Conservation (phyloP, 1,140 invertebrate genomes). For the Cyphomyrmex costatus region DNA sequence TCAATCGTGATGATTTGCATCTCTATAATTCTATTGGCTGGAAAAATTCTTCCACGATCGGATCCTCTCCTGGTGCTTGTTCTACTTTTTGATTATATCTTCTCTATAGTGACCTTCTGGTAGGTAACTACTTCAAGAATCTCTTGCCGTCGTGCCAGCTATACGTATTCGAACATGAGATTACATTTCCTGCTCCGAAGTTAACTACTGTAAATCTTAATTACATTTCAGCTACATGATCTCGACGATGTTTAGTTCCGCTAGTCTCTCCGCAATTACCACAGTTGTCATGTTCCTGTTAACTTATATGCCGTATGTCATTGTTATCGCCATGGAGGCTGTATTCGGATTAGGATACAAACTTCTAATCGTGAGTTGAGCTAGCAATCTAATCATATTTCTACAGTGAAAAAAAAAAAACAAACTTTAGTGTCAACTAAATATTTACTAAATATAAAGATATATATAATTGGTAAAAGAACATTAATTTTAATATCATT, state of each 20-base stretch:
- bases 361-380: slow-evolving; percentile 87
- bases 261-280: slow-evolving; percentile 89
- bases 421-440: too few species aligned
- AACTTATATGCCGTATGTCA: slow-evolving; percentile 89
- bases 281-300: slow-evolving; percentile 89
- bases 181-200: neutral
- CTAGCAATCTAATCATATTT: neutral
- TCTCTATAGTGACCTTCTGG: slow-evolving; percentile 89
- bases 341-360: slow-evolving; percentile 87
- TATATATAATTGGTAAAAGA: too few species aligned
- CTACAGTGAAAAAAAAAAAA: too few species aligned
- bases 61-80: slow-evolving; percentile 87
- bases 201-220: slow-evolving; percentile 41
- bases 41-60: slow-evolving; percentile 87
- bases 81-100: slow-evolving; percentile 87
- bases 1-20: slow-evolving; percentile 85
- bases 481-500: too few species aligned
- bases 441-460: too few species aligned
- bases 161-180: neutral
- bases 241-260: slow-evolving; percentile 89
- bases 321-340: slow-evolving; percentile 89
- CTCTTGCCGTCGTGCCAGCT: neutral
- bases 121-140: slow-evolving; percentile 76
- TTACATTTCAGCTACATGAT: slow-evolving; percentile 89
- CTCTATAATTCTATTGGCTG: slow-evolving; percentile 86